phyloP scores from a whole-genome alignment of 2,888 invertebrate species.

The Caenorhabditis auriculariae region DNA sequence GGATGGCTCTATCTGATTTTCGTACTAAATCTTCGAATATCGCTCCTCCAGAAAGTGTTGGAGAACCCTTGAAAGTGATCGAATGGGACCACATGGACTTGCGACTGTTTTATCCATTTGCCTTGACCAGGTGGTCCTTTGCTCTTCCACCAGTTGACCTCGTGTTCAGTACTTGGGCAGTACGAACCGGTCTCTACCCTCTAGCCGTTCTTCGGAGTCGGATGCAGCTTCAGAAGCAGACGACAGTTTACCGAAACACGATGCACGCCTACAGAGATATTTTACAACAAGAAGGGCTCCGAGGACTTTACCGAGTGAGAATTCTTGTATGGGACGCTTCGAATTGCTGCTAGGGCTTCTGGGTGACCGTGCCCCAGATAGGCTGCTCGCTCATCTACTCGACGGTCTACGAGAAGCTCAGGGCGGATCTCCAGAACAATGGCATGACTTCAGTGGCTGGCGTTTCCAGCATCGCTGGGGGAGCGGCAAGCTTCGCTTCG shows the following conservation, averaged over 20 bases:
- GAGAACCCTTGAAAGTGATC: constrained; percentile 32
- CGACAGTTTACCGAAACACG: constrained; percentile 42
- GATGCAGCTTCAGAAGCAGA: constrained; percentile 50
- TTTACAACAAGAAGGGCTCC: constrained; percentile 38
- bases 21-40: too few species aligned
- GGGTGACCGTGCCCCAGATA: constrained; percentile 49
- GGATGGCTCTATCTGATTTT: too few species aligned
- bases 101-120: constrained; percentile 38
- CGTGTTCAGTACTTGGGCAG: constrained; percentile 38
- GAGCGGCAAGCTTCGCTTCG: constrained; percentile 37
- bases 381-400: constrained; percentile 50
- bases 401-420: constrained; percentile 46
- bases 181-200: constrained; percentile 44
- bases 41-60: too few species aligned
- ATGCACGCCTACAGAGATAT: constrained; percentile 45
- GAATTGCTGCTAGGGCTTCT: constrained; percentile 36
- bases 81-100: constrained; percentile 52
- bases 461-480: constrained; percentile 40
- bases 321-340: background rate
- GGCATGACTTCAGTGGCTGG: constrained; percentile 32
- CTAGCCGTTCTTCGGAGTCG: constrained; percentile 45
- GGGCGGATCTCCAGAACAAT: constrained; percentile 30
- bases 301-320: constrained; percentile 37
- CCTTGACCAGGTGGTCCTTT: constrained; percentile 21
- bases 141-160: background rate